Evolutionary conservation across 2,113 vertebrate genomes (phyloP).

Genomic region (Mormoops blainvillei): DNA sequence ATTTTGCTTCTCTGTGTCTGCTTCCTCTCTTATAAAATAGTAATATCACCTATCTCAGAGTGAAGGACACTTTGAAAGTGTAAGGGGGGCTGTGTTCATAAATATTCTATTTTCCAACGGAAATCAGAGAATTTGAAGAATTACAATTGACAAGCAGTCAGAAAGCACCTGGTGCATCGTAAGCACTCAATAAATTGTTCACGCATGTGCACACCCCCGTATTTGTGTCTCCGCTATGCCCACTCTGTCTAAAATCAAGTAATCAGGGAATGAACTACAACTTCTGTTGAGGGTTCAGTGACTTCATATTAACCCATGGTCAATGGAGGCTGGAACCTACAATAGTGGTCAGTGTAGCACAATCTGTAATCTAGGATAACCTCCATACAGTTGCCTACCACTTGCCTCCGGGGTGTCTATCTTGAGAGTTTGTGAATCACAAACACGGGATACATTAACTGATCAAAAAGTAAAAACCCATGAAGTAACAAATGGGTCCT

Average conservation of each 20-base stretch:
- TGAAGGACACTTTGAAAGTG: not conserved
- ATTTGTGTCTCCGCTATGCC: not conserved
- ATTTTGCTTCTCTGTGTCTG: not conserved
- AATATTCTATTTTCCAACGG: not conserved
- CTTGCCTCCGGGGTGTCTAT: not conserved
- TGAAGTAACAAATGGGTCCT: not conserved
- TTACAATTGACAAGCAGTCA: not conserved
- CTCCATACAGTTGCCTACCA: not conserved
- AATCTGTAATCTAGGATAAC: not conserved
- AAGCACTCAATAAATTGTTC: not conserved
- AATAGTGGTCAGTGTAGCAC: fast-evolving
- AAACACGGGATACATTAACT: not conserved
- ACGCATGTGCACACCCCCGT: fast-evolving
- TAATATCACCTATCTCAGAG: not conserved
- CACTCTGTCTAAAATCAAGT: not conserved
- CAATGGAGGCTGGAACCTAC: not conserved
- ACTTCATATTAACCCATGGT: not conserved
- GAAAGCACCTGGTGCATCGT: not conserved
- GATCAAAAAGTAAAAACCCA: not conserved
- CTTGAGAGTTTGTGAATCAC: not conserved
- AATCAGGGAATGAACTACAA: not conserved
- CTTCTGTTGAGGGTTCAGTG: not conserved
- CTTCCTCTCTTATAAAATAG: not conserved
- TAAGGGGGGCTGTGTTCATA: not conserved
- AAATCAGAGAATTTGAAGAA: not conserved